Evolutionary conservation across 2,797 vertebrate genomes (phyloP), one percentile per base, ranked within the genome.

Genomic region (Ceryle rudis): DNA sequence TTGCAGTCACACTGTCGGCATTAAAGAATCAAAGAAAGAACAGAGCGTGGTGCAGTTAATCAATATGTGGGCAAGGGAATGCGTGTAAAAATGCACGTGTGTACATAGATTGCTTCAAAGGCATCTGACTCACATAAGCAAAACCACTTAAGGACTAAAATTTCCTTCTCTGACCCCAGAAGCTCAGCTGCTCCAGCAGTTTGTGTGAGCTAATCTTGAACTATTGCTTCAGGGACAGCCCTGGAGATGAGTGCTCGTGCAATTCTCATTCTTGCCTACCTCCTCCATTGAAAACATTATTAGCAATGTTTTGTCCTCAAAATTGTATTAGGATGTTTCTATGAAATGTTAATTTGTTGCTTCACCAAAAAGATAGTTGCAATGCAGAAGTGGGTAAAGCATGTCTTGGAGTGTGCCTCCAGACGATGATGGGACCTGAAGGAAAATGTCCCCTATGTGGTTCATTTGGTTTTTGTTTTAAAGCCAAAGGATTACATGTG

Each of bases 121-220:
- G 57, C 65, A 23, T 85, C 78, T 81, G 84, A 85, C 67, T 86
- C 1, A 0, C 42, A 28, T 29, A 69, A 86, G 5, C 42, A 84
- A 55, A 93, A 88, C 52, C 74, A 71, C 71, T 80, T 13, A 20
- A 83, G 86, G 94, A 78, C 78, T 74, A 37, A 65, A 74, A 86
- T 89, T 86, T 90, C 86, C 81, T 94, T 7, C 23, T 55, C 39
- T 93, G 90, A 87, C 83, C 84, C 28, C 75, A 71, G 86, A 71
- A 87, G 69, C 89, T 91, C 93, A 90, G 88, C 90, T 97, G 92
- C 71, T 92, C 15, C 67, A 47, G 84, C 54, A 21, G 65, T 87
- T 93, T 0, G 0, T 29, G 44, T 62, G 90, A 89, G 65, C 67
- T 89, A 1, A 81, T 65, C 73, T 29, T 79, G 31, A 93, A 42